Evolutionary conservation across 2,888 invertebrate species (phyloP), one percentile per base, ranked within the genome.

Genomic region (Tolmerus cingulatus): DNA sequence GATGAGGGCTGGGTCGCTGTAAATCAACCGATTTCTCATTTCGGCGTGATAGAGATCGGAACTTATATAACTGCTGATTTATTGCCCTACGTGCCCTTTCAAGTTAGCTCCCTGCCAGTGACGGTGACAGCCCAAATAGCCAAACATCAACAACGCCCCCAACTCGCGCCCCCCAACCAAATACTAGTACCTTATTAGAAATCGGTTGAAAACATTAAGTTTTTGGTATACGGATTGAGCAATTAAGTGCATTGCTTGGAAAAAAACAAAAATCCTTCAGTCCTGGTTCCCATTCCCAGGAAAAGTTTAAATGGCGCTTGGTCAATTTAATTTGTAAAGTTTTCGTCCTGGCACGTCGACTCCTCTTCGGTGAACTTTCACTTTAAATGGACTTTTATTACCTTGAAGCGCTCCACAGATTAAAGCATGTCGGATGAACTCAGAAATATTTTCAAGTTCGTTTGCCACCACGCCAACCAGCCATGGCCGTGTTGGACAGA

Each of bases 261-360:
- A 51, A 34, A 46, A 79, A 34, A 43, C 7, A 34, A 34, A 34
- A 34, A 34, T 34, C 34, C 34, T 34, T 34, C 7, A 74, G 5
- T 74, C 27, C 14, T 37, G 76, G 76, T 76, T 51, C 40, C 87
- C 77, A 77, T 76, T 88, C 82, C 74, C 86, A 86, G 87, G 82
- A 87, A 88, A 87, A 88, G 88, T 88, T 87, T 88, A 88, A 88
- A 88, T 88, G 86, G 87, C 85, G 77, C 57, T 77, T 87, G 88
- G 88, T 88, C 88, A 57, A 57, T 82, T 82, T 82, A 82, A 82
- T 82, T 82, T 82, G 82, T 82, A 82, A 66, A 82, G 57, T 82
- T 82, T 82, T 19, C 57, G 66, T 37, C 37, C 66, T 82, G 82
- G 82, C 66, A 82, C 66, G 27, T 82, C 66, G 57, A 37, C 55